These are phyloP conservation scores for Anisognathus igniventris DNA, from an alignment of 2,797 vertebrate genomes.

Conservation along the genomic window DNA sequence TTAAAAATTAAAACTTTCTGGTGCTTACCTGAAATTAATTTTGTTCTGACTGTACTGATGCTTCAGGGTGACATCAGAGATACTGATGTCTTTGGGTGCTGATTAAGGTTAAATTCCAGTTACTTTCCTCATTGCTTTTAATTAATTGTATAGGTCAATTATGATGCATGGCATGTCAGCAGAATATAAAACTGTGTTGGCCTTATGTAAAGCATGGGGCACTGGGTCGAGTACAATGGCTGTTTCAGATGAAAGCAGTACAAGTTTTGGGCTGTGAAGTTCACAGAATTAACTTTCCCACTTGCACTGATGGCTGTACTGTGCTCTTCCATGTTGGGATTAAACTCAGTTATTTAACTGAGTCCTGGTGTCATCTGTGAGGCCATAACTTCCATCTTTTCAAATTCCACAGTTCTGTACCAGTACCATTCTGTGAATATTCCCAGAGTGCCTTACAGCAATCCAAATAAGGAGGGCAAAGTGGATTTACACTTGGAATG, in stretches of 20 bases:
- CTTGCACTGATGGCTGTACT: background rate
- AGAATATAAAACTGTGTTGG: constrained; percentile 7
- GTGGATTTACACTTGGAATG: background rate
- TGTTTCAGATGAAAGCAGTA: background rate
- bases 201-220: background rate
- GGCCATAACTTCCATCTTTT: background rate
- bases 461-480: background rate
- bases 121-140: constrained; percentile 40
- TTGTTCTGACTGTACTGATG: background rate
- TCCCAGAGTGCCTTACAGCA: background rate
- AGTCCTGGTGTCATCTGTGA: background rate
- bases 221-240: background rate
- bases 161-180: constrained; percentile 22
- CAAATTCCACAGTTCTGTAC: background rate
- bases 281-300: background rate
- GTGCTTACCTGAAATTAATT: background rate
- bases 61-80: constrained; percentile 34
- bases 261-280: background rate
- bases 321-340: background rate
- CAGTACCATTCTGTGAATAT: background rate
- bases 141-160: constrained; percentile 58
- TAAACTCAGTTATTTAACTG: background rate
- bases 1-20: background rate
- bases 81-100: constrained; percentile 13
- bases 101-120: constrained; percentile 56